These are phyloP conservation scores for Sylvilagus floridanus DNA, from an alignment of 2,797 vertebrate genomes.

Conservation along the genomic window DNA sequence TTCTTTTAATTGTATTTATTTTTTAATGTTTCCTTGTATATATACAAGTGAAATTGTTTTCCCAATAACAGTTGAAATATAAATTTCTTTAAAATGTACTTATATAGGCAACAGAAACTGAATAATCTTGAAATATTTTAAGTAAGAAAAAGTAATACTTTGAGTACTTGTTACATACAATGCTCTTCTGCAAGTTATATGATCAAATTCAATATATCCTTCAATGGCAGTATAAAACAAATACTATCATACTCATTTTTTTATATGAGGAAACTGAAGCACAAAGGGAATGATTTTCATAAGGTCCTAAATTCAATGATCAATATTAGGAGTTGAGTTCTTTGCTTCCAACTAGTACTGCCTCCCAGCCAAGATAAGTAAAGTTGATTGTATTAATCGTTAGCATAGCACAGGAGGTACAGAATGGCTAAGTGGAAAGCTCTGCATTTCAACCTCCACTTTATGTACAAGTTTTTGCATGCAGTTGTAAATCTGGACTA, in stretches of 20 bases:
- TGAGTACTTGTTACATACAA: not conserved
- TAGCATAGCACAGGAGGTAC: fast-evolving
- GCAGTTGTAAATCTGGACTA: not conserved
- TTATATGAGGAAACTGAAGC: not conserved
- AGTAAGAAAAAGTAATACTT: not conserved
- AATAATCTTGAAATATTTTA: not conserved
- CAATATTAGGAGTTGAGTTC: not conserved
- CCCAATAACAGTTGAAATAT: too few species aligned
- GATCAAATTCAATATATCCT: not conserved
- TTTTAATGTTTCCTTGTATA: too few species aligned
- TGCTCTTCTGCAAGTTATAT: not conserved
- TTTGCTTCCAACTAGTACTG: not conserved
- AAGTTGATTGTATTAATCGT: not conserved
- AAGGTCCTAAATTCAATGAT: not conserved
- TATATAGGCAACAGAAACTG: not conserved
- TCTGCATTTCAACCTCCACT: not conserved
- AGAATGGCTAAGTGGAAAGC: not conserved
- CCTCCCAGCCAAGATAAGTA: not conserved
- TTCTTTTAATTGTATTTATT: too few species aligned
- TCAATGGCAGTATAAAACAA: not conserved
- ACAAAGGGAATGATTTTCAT: not conserved
- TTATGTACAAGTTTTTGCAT: not conserved
- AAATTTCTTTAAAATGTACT: too few species aligned
- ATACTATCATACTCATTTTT: not conserved
- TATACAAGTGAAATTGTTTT: too few species aligned